These are phyloP conservation scores for Acanthurus lineatus DNA, from an alignment of 2,797 vertebrate species.

Conservation along the genomic window DNA sequence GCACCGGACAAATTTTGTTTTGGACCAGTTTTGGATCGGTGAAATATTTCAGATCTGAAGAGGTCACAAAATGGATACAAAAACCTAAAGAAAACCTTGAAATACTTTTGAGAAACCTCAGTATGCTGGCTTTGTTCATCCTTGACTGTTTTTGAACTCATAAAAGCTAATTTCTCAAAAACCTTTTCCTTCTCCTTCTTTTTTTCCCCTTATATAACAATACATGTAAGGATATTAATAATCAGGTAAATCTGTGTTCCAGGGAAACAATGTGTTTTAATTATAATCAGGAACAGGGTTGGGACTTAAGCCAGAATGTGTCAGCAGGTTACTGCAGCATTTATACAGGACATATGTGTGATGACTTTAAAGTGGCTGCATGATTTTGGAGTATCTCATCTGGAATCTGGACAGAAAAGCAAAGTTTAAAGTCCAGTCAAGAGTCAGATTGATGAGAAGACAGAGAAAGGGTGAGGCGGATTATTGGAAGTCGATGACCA, in stretches of 20 bases:
- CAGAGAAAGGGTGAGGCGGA: conserved; percentile 28
- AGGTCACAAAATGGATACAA: not conserved
- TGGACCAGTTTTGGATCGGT: not conserved
- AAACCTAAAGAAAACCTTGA: not conserved
- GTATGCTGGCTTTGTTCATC: not conserved
- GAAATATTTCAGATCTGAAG: not conserved
- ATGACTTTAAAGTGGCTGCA: not conserved
- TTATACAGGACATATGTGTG: not conserved
- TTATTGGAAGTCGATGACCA: conserved; percentile 70
- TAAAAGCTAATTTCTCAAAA: not conserved
- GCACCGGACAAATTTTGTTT: not conserved
- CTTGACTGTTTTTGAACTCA: not conserved
- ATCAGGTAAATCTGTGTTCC: not conserved
- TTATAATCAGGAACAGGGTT: not conserved
- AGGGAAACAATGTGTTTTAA: not conserved
- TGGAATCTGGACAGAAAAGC: not conserved
- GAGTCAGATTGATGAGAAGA: not conserved
- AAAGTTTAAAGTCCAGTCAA: conserved; percentile 38
- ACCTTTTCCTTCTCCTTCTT: not conserved
- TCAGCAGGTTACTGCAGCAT: too few species aligned
- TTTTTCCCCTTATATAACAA: not conserved
- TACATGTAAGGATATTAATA: not conserved
- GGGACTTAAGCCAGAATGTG: not conserved
- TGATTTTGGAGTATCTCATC: not conserved
- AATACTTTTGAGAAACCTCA: not conserved